These are phyloP conservation scores for Drosophila simulans DNA, from an alignment of 1,140 invertebrate genomes.

Conservation along the genomic window DNA sequence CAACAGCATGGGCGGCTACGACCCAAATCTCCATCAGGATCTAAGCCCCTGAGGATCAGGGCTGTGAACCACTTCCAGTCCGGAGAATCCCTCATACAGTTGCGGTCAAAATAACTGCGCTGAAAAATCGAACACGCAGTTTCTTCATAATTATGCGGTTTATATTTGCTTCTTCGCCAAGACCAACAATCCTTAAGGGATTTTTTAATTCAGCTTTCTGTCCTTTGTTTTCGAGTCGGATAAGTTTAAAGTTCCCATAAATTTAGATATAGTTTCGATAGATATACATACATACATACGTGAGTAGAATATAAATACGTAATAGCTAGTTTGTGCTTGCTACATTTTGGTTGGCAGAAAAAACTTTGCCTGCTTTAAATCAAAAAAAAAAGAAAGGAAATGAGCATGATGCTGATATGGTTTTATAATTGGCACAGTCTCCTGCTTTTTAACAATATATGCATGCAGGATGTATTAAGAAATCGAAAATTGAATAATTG, in stretches of 20 bases:
- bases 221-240: background rate
- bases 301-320: constrained; percentile 2
- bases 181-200: background rate
- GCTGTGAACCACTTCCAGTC: constrained; percentile 3
- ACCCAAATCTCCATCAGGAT: constrained; percentile 93
- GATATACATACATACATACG: background rate
- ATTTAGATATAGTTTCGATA: constrained; percentile 11
- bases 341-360: constrained; percentile 2
- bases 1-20: constrained; percentile 93
- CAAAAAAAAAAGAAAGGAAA: background rate
- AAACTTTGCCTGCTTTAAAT: background rate
- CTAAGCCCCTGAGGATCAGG: constrained; percentile 86
- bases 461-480: background rate
- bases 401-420: background rate
- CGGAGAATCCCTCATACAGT: constrained; percentile 8
- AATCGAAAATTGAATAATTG: background rate
- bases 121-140: constrained; percentile 8
- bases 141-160: constrained; percentile 2
- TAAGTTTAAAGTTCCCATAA: constrained; percentile 1
- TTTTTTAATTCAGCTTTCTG: constrained; percentile 2
- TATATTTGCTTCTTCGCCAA: background rate
- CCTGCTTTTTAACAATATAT: background rate
- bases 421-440: background rate
- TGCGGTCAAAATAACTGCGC: constrained; percentile 10
- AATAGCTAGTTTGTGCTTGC: background rate